Evolutionary conservation across 2,797 vertebrate genomes (phyloP).

Genomic region (Sebastes itinus): DNA sequence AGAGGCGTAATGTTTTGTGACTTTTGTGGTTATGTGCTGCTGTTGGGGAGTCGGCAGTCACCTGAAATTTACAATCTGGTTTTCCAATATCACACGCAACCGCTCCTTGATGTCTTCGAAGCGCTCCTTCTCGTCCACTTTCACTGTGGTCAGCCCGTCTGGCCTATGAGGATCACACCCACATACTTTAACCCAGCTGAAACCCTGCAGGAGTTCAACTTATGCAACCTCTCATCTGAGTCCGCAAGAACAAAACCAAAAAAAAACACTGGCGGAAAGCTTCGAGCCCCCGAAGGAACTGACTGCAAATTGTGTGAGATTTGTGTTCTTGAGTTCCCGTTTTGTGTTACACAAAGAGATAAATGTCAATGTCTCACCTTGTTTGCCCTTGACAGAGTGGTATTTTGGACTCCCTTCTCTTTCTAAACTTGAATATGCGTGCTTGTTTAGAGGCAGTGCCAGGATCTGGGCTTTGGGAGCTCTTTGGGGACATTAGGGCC

Average conservation of each 20-base stretch:
- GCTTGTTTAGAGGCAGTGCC: constrained; percentile 88
- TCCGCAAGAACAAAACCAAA: constrained; percentile 7
- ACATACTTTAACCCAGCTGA: constrained; percentile 41
- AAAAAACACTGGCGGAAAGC: constrained; percentile 24
- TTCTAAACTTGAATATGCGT: constrained; percentile 97
- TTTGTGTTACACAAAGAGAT: constrained; percentile 39
- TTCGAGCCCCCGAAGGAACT: constrained; percentile 19
- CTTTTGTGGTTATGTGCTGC: not conserved
- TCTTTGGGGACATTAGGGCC: constrained; percentile 75
- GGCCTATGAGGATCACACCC: constrained; percentile 84
- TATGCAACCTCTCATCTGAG: constrained; percentile 35
- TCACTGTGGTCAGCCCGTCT: constrained; percentile 97
- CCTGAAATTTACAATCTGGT: constrained; percentile 99
- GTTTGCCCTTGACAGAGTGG: constrained; percentile 86
- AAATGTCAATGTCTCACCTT: constrained; percentile 89
- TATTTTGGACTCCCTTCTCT: constrained; percentile 93
- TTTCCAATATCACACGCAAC: constrained; percentile 96
- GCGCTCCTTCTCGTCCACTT: constrained; percentile 97
- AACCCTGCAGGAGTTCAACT: constrained; percentile 21
- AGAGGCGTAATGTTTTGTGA: not conserved
- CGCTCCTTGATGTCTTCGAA: constrained; percentile 99
- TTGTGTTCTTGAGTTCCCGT: constrained; percentile 22
- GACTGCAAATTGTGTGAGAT: constrained; percentile 29
- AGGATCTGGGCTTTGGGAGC: constrained; percentile 84
- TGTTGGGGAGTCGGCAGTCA: constrained; percentile 56